Base-by-base conservation (phyloP, 1,140 invertebrate genomes). In the Pantala flavescens region DNA sequence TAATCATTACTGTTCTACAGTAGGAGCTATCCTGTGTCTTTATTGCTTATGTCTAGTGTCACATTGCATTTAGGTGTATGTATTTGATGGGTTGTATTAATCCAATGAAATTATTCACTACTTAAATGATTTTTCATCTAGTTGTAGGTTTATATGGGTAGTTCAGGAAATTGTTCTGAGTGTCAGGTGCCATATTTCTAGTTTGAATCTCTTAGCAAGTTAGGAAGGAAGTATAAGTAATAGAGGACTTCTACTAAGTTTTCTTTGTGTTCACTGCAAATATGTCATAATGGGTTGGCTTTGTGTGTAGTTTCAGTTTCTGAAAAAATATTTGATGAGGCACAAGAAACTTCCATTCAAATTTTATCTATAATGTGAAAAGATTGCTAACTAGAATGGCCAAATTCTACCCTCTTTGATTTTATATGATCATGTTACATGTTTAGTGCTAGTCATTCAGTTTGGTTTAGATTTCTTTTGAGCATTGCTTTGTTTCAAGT, bases 341-440 rank as follows among this genome's bases (percentile, higher is more conserved):
- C 75, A 74, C 74, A 76, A 75, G 76, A 72, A 71, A 75, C 72
- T 75, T 75, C 72, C 74, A 73, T 76, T 75, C 73, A 49, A 74
- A 74, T 70, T 55, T 76, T 73, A 74, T 75, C 42, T 24, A 76
- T 73, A 74, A 77, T 74, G 42, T 75, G 73, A 75, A 77, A 77
- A 78, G 74, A 77, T 75, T 77, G 75, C 75, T 76, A 77, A 77
- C 78, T 79, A 77, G 78, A 79, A 79, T 79, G 79, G 79, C 79
- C 79, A 79, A 79, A 79, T 77, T 79, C 78, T 79, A 76, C 76
- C 78, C 79, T 78, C 78, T 78, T 76, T 77, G 77, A 76, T 78
- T 77, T 72, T 7, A 63, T 21, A 63, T 63, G 3, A 75, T 76
- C 77, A 77, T 77, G 72, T 76, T 74, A 77, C 75, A 74, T 77